Evolutionary conservation across 2,797 vertebrate genomes (phyloP).

Genomic region (Coregonus sp.): DNA sequence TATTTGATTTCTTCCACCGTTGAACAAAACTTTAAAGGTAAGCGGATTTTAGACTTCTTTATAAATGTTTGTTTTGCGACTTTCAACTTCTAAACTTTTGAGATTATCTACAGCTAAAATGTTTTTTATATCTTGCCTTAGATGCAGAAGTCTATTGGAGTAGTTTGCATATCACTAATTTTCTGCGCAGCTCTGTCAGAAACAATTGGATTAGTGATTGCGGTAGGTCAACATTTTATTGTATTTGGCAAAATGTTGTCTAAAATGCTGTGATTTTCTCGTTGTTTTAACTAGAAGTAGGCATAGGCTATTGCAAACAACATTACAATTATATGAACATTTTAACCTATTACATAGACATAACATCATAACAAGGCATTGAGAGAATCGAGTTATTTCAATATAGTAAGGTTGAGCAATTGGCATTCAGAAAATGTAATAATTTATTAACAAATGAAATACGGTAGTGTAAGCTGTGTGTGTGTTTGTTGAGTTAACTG

Average conservation of each 20-base stretch:
- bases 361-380: not conserved
- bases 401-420: not conserved
- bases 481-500: too few relatives aligned
- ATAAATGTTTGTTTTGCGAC: not conserved
- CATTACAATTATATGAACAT: not conserved
- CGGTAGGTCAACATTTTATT: slow-evolving; percentile 74
- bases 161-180: slow-evolving; percentile 82
- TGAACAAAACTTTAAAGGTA: slow-evolving; percentile 11
- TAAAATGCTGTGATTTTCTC: not conserved
- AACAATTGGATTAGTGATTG: slow-evolving; percentile 81
- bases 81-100: not conserved
- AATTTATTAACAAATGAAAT: not conserved
- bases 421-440: not conserved
- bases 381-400: not conserved
- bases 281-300: not conserved
- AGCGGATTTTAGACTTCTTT: not conserved
- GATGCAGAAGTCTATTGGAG: slow-evolving; percentile 83
- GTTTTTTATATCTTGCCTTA: slow-evolving; percentile 46
- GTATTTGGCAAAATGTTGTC: not conserved
- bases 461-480: too few relatives aligned
- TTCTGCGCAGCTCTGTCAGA: slow-evolving; percentile 81
- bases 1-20: not conserved
- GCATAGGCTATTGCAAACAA: not conserved
- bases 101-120: not conserved
- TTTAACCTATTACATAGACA: not conserved